phyloP scores from a whole-genome alignment of 2,888 invertebrate species.

The Athalia circularis region DNA sequence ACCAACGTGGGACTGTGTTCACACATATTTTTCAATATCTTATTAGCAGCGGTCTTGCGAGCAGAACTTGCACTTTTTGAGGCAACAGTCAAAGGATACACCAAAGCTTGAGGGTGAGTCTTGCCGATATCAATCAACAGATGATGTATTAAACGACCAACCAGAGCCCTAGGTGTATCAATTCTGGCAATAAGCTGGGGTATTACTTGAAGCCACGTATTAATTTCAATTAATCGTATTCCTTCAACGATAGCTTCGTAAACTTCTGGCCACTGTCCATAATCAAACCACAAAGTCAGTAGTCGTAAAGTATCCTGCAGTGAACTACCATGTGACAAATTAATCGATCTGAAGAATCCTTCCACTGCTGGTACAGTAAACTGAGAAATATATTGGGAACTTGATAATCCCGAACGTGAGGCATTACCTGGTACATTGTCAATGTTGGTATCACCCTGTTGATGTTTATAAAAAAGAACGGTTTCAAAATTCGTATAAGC shows the following conservation, averaged over 20 bases:
- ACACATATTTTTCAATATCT: constrained; percentile 95
- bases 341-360: constrained; percentile 97
- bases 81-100: constrained; percentile 98
- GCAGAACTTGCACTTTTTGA: constrained; percentile 93
- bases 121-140: constrained; percentile 97
- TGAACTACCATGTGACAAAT: constrained; percentile 93
- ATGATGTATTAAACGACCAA: constrained; percentile 93
- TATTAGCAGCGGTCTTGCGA: constrained; percentile 93
- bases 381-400: constrained; percentile 80
- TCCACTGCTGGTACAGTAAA: constrained; percentile 96
- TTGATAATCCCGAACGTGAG: constrained; percentile 57
- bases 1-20: constrained; percentile 95
- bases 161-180: constrained; percentile 92
- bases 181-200: constrained; percentile 99
- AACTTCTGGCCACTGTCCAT: constrained; percentile 95
- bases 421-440: constrained; percentile 54
- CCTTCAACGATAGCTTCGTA: constrained; percentile 95
- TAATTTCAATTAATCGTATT: constrained; percentile 94
- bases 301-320: constrained; percentile 97
- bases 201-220: constrained; percentile 99
- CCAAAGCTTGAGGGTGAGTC: constrained; percentile 97
- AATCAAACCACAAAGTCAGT: constrained; percentile 98
- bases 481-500: constrained; percentile 99
- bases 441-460: constrained; percentile 64
- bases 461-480: constrained; percentile 81